Percentiles rank a stretch among this genome's conserved stretches.
Evolutionary conservation across 2,113 vertebrate genomes (phyloP).

Genomic region (Beaufortia kweichowensis): DNA sequence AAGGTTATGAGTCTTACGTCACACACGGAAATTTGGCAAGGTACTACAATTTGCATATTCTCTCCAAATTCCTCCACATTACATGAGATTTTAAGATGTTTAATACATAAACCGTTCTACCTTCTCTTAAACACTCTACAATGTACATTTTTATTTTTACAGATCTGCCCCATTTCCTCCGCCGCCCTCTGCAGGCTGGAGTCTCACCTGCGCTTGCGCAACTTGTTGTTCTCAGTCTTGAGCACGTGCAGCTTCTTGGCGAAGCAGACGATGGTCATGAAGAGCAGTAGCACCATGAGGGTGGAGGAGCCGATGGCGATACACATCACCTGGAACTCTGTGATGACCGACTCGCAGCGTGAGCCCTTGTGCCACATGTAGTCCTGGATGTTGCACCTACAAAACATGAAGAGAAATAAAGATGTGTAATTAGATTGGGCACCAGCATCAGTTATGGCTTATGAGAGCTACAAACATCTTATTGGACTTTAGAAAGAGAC

Average conservation of each 20-base stretch:
- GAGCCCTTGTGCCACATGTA: constrained; percentile 98
- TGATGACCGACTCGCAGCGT: constrained; percentile 93
- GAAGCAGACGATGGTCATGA: constrained; percentile 98
- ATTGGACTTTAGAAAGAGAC: too few species aligned
- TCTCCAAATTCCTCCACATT: constrained; percentile 35
- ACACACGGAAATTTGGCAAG: background rate
- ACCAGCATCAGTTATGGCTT: too few species aligned
- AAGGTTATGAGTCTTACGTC: background rate
- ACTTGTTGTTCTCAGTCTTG: constrained; percentile 95
- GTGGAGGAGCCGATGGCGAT: constrained; percentile 89
- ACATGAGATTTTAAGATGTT: background rate
- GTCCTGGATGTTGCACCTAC: constrained; percentile 94
- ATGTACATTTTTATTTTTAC: background rate
- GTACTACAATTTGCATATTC: background rate
- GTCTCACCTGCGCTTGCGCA: constrained; percentile 93
- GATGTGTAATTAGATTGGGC: background rate
- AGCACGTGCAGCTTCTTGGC: constrained; percentile 98
- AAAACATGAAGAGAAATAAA: background rate
- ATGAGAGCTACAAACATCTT: too few species aligned
- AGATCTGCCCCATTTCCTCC: background rate
- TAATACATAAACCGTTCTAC: constrained; percentile 5
- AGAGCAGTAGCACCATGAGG: constrained; percentile 90
- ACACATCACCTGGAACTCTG: constrained; percentile 98
- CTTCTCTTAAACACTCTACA: background rate
- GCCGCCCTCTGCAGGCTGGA: background rate